Evolutionary conservation across 2,113 vertebrate species (phyloP).

Genomic region (Brachirus orientalis): DNA sequence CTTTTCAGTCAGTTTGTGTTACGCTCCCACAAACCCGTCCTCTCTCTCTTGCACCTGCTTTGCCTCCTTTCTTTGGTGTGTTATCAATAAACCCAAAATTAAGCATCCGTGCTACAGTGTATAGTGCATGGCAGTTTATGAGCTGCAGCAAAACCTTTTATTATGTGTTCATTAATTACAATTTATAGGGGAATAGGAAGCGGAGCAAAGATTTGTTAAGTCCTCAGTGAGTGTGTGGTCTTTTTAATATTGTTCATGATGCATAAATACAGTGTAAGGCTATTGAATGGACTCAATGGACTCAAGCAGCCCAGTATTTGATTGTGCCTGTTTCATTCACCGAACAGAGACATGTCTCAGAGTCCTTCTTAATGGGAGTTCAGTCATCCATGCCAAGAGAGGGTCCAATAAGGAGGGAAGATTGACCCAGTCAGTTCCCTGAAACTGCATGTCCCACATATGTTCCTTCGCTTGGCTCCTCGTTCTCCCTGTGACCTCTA

Average conservation of each 20-base stretch:
- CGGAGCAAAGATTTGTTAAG: neutral
- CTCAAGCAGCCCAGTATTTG: constrained; percentile 9
- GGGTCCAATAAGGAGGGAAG: constrained; percentile 33
- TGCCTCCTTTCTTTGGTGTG: too few relatives aligned
- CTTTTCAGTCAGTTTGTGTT: too few relatives aligned
- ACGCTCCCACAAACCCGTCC: too few relatives aligned
- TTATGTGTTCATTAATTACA: too few relatives aligned
- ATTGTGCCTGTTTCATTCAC: constrained; percentile 13
- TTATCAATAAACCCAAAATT: too few relatives aligned
- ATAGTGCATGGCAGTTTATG: too few relatives aligned
- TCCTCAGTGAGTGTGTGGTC: neutral
- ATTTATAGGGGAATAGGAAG: too few relatives aligned
- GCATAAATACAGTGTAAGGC: neutral
- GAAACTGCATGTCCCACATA: constrained; percentile 2
- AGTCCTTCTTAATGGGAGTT: constrained; percentile 62
- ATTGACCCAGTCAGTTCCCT: constrained; percentile 56
- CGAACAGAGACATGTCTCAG: constrained; percentile 14
- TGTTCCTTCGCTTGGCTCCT: constrained; percentile 11
- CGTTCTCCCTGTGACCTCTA: constrained; percentile 18
- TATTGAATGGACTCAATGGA: neutral
- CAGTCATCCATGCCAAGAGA: constrained; percentile 43
- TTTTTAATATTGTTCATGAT: neutral
- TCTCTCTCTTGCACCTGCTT: too few relatives aligned
- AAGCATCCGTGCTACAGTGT: too few relatives aligned
- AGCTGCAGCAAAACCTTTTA: too few relatives aligned